Conservation (phyloP, 2,797 vertebrate genomes). For the Melanogrammus aeglefinus region DNA sequence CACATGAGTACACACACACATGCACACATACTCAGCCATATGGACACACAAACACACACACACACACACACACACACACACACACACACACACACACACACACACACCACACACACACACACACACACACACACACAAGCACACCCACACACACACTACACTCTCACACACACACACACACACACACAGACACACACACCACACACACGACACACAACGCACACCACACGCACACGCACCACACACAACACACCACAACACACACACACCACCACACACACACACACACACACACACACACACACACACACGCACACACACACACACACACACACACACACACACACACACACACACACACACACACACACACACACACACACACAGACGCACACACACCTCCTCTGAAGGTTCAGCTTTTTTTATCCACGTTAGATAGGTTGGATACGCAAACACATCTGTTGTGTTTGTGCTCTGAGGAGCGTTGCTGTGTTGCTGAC, state of each 20-base stretch:
- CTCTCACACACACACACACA: no score
- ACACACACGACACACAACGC: no score
- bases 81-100: no score
- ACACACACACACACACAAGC: background rate
- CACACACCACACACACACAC: conserved; percentile 2
- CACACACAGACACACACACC: background rate
- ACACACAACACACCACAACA: background rate
- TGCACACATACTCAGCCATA: conserved; percentile 6
- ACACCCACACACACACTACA: no score
- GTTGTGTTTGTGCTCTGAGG: background rate
- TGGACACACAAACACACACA: conserved; percentile 48
- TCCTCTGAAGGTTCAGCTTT: background rate
- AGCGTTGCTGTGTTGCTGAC: background rate
- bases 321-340: background rate
- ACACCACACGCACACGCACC: no score
- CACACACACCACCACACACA: conserved; percentile 5
- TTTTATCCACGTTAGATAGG: background rate
- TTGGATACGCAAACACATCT: background rate
- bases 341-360: conserved; percentile 12
- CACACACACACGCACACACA: background rate
- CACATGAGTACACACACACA: background rate
- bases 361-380: conserved; percentile 12
- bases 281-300: background rate
- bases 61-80: conserved; percentile 11
- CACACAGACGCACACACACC: no score